phyloP scores from a whole-genome alignment of 1,140 invertebrate species.

The Catajapyx aquilonaris region DNA sequence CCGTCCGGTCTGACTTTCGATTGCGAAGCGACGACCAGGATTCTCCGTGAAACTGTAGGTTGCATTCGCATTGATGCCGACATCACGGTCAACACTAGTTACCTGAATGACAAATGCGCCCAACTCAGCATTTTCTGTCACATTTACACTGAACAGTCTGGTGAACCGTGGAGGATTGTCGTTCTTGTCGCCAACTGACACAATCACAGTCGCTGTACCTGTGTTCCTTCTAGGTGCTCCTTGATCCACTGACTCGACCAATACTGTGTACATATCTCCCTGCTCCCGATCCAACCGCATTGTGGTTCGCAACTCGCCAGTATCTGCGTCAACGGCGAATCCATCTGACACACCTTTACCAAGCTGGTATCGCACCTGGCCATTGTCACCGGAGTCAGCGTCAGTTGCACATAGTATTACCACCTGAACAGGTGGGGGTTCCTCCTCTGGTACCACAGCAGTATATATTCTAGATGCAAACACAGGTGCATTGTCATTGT shows the following conservation, averaged over 20 bases:
- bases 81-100: constrained; percentile 73
- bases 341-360: constrained; percentile 34
- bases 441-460: constrained; percentile 63
- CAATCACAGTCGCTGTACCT: constrained; percentile 60
- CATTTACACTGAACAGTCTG: constrained; percentile 73
- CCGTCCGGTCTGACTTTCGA: constrained; percentile 70
- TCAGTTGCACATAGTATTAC: constrained; percentile 61
- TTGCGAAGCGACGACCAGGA: constrained; percentile 67
- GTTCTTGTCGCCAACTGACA: constrained; percentile 77
- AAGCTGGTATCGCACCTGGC: constrained; percentile 56
- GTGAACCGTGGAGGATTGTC: constrained; percentile 89
- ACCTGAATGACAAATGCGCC: constrained; percentile 82
- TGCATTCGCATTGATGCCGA: constrained; percentile 68
- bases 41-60: constrained; percentile 75
- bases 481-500: constrained; percentile 74
- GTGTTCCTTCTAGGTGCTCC: constrained; percentile 51
- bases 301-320: constrained; percentile 68
- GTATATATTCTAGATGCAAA: constrained; percentile 65
- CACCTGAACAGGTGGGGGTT: constrained; percentile 53
- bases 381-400: constrained; percentile 68
- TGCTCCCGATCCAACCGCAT: constrained; percentile 68
- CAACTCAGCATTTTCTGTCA: constrained; percentile 84
- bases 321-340: constrained; percentile 58
- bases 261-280: constrained; percentile 56
- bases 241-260: constrained; percentile 69